These are phyloP conservation scores for Colinus virginianus DNA, from an alignment of 2,113 vertebrate species.

Conservation along the genomic window DNA sequence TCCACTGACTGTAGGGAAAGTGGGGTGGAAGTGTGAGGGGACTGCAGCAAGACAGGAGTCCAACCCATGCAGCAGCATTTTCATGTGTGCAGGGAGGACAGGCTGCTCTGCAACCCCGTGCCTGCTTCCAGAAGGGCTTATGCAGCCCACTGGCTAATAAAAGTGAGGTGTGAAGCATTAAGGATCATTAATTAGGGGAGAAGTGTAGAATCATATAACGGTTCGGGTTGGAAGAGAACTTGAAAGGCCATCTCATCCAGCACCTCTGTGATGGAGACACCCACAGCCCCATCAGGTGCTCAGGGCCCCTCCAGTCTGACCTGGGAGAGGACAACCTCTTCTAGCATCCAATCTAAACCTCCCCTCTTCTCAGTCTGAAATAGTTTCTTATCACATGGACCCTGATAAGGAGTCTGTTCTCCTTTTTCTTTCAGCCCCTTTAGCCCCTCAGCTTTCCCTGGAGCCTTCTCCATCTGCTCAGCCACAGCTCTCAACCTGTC, in stretches of 20 bases:
- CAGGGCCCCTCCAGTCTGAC: no score
- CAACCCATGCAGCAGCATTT: neutral
- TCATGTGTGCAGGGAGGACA: accelerated
- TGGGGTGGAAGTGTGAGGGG: neutral
- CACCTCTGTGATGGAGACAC: no score
- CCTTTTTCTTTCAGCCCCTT: no score
- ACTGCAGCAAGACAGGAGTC: neutral
- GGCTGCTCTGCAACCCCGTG: accelerated
- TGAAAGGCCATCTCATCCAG: no score
- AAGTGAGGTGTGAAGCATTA: neutral
- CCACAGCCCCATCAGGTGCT: no score
- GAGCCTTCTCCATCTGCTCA: no score
- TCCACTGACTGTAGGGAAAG: neutral
- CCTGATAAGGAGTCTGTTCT: no score
- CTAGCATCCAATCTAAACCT: neutral
- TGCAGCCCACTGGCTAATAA: neutral
- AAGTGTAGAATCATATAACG: neutral
- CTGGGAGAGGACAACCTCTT: neutral
- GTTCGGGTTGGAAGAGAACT: no score
- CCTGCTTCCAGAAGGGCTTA: neutral
- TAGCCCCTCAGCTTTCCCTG: no score
- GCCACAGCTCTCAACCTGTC: no score
- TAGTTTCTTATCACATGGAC: no score
- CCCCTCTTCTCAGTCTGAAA: neutral
- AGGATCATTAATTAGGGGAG: neutral